Evolutionary conservation across 2,113 vertebrate genomes (phyloP).

Genomic region (Thalassoma bifasciatum): DNA sequence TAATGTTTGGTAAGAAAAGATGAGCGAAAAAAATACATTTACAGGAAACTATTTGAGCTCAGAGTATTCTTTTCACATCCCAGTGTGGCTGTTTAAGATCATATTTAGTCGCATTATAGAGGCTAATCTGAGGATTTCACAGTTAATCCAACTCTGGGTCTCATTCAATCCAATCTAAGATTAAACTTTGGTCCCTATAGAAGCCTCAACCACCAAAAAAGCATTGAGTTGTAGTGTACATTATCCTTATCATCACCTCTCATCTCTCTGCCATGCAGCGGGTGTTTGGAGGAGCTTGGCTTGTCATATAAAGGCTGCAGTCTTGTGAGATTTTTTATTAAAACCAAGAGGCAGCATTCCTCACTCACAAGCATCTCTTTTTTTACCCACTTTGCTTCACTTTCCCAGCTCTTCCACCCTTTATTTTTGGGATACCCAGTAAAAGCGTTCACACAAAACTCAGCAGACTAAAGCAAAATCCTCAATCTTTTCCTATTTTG

Average conservation of each 20-base stretch:
- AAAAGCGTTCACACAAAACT: too few relatives aligned
- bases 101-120: background rate
- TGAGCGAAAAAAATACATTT: too few relatives aligned
- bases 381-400: background rate
- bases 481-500: background rate
- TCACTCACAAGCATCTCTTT: constrained; percentile 30
- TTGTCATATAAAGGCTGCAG: constrained; percentile 38
- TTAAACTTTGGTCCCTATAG: background rate
- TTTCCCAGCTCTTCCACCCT: background rate
- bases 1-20: constrained; percentile 9
- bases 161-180: background rate
- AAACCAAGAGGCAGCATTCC: constrained; percentile 46
- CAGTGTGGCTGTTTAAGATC: background rate
- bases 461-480: too few relatives aligned
- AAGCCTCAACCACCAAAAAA: constrained; percentile 13
- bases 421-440: too few relatives aligned
- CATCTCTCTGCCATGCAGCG: constrained; percentile 22
- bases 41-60: too few relatives aligned
- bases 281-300: constrained; percentile 21
- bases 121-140: constrained; percentile 1
- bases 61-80: background rate
- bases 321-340: constrained; percentile 52
- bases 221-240: background rate
- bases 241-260: constrained; percentile 35
- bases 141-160: background rate